phyloP scores from a whole-genome alignment of 2,113 vertebrate species.

The Festucalex cinctus region DNA sequence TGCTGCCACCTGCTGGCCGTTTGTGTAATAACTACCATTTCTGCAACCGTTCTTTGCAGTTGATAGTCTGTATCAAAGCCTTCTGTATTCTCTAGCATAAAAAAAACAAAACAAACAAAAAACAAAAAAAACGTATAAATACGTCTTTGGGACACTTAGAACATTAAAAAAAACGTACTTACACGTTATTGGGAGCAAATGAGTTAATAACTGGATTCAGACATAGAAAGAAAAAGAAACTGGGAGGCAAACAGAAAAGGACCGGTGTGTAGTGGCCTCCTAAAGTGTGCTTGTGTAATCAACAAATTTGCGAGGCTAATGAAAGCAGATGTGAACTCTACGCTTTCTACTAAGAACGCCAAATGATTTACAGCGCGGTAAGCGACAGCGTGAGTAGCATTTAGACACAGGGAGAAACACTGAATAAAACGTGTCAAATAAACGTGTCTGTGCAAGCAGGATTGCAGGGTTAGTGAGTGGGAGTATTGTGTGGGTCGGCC shows the following conservation, averaged over 20 bases:
- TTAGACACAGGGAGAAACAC: conserved; percentile 1
- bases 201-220: conserved; percentile 1
- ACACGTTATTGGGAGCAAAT: no score
- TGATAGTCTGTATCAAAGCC: no score
- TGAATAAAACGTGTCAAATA: conserved; percentile 51
- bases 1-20: no score
- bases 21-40: no score
- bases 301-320: neutral
- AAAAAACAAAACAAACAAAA: no score
- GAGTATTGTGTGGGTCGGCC: conserved; percentile 62
- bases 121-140: no score
- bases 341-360: neutral
- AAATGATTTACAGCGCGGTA: conserved; percentile 25
- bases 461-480: conserved; percentile 51
- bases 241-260: conserved; percentile 8
- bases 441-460: conserved; percentile 42
- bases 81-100: no score
- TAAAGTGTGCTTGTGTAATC: conserved; percentile 26
- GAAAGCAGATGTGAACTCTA: conserved; percentile 10
- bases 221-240: conserved; percentile 3
- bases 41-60: no score
- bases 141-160: no score
- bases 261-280: conserved; percentile 8
- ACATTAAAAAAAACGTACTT: no score
- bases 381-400: conserved; percentile 40